Evolutionary conservation across 2,888 invertebrate genomes (phyloP).

Genomic region (Apocheima hispidaria): DNA sequence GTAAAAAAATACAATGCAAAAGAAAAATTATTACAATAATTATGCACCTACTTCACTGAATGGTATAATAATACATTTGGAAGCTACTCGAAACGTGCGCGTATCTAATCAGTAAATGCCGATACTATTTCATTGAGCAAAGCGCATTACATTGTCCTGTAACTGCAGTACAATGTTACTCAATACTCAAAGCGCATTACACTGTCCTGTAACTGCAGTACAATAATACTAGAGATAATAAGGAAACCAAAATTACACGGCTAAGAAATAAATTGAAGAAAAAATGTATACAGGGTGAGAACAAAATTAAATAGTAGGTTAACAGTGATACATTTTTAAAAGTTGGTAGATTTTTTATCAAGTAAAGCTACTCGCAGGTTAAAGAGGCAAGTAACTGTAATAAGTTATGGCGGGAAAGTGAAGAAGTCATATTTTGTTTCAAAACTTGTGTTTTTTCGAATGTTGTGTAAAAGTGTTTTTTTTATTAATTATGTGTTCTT

Average conservation of each 20-base stretch:
- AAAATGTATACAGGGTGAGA: conserved; percentile 13
- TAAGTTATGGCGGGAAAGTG: too few species aligned
- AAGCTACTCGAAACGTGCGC: conserved; percentile 47
- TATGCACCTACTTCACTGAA: not conserved
- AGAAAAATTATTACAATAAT: not conserved
- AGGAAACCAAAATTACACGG: conserved; percentile 69
- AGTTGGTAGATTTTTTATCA: too few species aligned
- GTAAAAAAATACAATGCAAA: not conserved
- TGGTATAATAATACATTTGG: conserved; percentile 29
- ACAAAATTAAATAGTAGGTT: not conserved
- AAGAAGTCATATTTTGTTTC: too few species aligned
- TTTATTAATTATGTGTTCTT: too few species aligned
- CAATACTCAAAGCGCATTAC: conserved; percentile 45
- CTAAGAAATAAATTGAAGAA: conserved; percentile 44
- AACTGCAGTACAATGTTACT: conserved; percentile 10
- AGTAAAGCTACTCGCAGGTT: too few species aligned
- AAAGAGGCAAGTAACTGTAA: too few species aligned
- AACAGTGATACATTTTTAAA: not conserved
- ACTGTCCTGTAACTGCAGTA: conserved; percentile 33
- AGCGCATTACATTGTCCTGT: conserved; percentile 44
- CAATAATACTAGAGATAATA: conserved; percentile 58
- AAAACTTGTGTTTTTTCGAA: too few species aligned
- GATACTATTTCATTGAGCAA: conserved; percentile 37
- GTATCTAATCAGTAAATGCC: conserved; percentile 59
- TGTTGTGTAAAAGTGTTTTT: too few species aligned